A percentile compares a stretch with the other conserved stretches of the same genome.
Evolutionary conservation across 2,797 vertebrate genomes (phyloP).

Genomic region (Hydrocynus forskahlii): DNA sequence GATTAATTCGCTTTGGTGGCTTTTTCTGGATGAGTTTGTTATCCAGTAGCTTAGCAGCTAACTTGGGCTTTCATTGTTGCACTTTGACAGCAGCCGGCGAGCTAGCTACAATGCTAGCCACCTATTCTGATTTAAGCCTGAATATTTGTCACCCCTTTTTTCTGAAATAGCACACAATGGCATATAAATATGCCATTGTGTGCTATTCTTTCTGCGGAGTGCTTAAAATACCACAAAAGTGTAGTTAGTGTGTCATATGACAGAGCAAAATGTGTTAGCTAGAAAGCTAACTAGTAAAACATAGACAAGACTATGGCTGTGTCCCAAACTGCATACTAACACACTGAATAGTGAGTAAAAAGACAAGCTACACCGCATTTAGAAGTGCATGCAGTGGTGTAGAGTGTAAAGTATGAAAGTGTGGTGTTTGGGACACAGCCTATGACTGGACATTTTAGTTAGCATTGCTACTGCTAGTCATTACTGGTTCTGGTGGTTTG

Average conservation of each 20-base stretch:
- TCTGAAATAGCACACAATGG: too few species aligned
- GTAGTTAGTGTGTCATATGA: neutral
- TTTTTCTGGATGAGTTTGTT: neutral
- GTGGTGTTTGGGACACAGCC: neutral
- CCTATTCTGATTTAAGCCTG: neutral
- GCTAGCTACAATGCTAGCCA: neutral
- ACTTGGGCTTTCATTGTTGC: slow-evolving; percentile 38
- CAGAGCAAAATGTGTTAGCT: neutral
- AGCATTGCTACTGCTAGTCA: slow-evolving; percentile 2
- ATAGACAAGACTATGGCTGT: too few species aligned
- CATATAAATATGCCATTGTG: too few species aligned
- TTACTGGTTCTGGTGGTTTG: neutral
- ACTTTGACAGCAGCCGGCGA: slow-evolving; percentile 40
- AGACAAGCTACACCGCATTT: too few species aligned
- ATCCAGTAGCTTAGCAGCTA: neutral
- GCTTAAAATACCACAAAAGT: neutral
- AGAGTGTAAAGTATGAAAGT: too few species aligned
- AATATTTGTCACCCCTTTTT: neutral
- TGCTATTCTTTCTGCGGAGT: neutral
- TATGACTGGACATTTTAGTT: slow-evolving; percentile 54
- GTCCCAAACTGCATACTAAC: too few species aligned
- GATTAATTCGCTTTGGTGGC: neutral
- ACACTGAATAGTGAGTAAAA: too few species aligned
- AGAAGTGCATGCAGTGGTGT: too few species aligned
- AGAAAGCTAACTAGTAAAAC: neutral